phyloP scores from a whole-genome alignment of 2,888 invertebrate species.

The Drosophila histrio region DNA sequence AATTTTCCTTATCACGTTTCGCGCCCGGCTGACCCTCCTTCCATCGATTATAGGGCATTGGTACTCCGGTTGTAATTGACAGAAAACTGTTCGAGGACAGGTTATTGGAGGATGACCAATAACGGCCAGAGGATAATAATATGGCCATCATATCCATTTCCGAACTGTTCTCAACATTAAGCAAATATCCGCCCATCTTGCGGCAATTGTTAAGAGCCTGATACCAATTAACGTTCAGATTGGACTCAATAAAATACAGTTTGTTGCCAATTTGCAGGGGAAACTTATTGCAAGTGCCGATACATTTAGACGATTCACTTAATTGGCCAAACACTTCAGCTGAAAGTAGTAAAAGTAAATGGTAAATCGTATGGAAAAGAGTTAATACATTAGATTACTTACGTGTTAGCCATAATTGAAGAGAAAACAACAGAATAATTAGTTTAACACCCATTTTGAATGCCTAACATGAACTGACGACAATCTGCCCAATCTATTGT shows the following conservation, averaged over 20 bases:
- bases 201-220: conserved; percentile 28
- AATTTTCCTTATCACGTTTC: not conserved
- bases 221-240: conserved; percentile 21
- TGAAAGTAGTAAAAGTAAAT: too few relatives aligned
- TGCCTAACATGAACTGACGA: not conserved
- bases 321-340: not conserved
- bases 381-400: too few relatives aligned
- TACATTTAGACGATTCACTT: not conserved
- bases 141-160: conserved; percentile 27
- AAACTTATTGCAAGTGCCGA: conserved; percentile 10
- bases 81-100: conserved; percentile 4
- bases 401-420: conserved; percentile 19
- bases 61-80: conserved; percentile 24
- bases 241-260: conserved; percentile 4
- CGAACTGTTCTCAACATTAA: conserved; percentile 28
- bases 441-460: conserved; percentile 17
- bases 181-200: conserved; percentile 27
- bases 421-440: not conserved
- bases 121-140: not conserved
- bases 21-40: conserved; percentile 13
- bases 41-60: conserved; percentile 36
- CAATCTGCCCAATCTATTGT: not conserved
- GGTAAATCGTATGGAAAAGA: too few relatives aligned
- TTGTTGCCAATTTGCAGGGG: conserved; percentile 23
- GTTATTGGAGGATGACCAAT: conserved; percentile 29